A percentile compares a stretch with the other conserved stretches of the same genome.
Evolutionary conservation across 2,797 vertebrate species (phyloP).

Genomic region (Onychomys arenicola): DNA sequence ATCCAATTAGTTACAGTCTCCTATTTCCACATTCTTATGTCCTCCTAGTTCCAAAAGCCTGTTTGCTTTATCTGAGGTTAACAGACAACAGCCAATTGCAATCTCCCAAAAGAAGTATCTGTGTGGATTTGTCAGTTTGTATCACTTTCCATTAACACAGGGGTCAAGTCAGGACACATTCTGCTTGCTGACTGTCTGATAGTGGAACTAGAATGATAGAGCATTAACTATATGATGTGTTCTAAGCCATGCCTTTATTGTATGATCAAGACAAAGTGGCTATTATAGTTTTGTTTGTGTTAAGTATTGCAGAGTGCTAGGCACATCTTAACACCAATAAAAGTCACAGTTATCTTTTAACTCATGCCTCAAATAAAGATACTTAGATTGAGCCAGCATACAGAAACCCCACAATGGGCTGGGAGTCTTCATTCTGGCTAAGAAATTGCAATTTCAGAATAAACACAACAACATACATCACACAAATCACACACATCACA

Average conservation of each 20-base stretch:
- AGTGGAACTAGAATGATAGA: constrained; percentile 53
- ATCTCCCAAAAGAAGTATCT: constrained; percentile 35
- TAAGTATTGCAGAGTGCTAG: constrained; percentile 58
- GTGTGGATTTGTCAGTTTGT: constrained; percentile 49
- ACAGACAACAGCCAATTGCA: constrained; percentile 45
- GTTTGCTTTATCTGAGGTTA: neutral
- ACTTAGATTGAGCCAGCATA: neutral
- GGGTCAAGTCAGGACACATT: constrained; percentile 73
- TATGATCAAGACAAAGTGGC: constrained; percentile 3
- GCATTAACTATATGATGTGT: neutral
- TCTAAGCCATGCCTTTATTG: constrained; percentile 16
- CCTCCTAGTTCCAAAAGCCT: constrained; percentile 5
- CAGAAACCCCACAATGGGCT: neutral
- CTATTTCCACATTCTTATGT: neutral
- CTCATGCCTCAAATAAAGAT: neutral
- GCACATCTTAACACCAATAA: constrained; percentile 46
- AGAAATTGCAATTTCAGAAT: constrained; percentile 35
- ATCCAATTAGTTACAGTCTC: neutral
- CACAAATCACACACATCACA: neutral
- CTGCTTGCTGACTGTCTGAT: neutral
- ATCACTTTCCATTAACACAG: constrained; percentile 25
- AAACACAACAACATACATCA: neutral
- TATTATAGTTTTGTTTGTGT: constrained; percentile 28
- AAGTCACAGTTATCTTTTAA: neutral
- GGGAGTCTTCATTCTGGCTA: neutral